phyloP scores from a whole-genome alignment of 37 sponge, comb jelly and placozoan genomes.

The Lycopodina hypogea region DNA sequence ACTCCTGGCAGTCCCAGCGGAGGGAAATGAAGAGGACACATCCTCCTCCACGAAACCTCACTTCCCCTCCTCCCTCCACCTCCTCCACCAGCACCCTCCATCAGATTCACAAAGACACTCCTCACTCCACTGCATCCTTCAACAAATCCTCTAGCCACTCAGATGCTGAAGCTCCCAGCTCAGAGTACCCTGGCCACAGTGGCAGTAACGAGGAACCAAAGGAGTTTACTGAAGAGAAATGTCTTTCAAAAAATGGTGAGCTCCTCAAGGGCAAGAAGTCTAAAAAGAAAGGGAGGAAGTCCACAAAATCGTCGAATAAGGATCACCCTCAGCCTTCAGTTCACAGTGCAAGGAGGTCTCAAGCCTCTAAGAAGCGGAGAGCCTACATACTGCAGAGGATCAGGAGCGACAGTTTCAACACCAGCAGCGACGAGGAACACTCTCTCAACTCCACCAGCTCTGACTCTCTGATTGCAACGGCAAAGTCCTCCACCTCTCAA shows the following conservation, averaged over 20 bases:
- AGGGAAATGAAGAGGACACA: constrained; percentile 5
- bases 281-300: constrained; percentile 19
- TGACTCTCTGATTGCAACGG: not conserved
- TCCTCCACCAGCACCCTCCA: not conserved
- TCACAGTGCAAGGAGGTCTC: not conserved
- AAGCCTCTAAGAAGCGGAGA: not conserved
- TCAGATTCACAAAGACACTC: not conserved
- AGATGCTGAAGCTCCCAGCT: constrained; percentile 16
- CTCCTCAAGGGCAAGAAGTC: constrained; percentile 22
- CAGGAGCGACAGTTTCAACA: constrained; percentile 44
- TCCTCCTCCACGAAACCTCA: not conserved
- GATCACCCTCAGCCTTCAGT: not conserved
- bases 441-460: not conserved
- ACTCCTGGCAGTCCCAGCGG: constrained; percentile 13
- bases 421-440: constrained; percentile 57
- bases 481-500: not conserved
- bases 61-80: constrained; percentile 8
- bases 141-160: constrained; percentile 15
- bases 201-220: not conserved
- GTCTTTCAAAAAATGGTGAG: no score
- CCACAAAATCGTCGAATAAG: constrained; percentile 17
- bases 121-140: not conserved
- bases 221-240: not conserved
- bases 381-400: constrained; percentile 22
- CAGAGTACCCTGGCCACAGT: not conserved